Conservation (phyloP, 2,113 vertebrate genomes). For the Empidonax alnorum region DNA sequence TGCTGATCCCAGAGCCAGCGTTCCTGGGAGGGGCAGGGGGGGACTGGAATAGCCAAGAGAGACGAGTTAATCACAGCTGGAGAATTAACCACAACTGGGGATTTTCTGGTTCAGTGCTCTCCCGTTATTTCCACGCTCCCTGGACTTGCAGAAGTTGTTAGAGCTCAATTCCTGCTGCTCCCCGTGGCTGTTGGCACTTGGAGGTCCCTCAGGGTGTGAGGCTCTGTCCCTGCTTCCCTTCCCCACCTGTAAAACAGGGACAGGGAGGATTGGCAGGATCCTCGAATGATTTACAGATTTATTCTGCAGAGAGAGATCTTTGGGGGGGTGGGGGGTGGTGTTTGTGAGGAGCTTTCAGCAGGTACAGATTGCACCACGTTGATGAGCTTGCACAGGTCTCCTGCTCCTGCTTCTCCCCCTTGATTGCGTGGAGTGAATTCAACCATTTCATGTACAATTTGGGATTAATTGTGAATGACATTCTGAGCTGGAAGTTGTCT, state of each 20-base stretch:
- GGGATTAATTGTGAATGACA: slow-evolving; percentile 29
- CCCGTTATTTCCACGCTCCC: neutral
- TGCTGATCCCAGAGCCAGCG: neutral
- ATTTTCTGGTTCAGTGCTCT: slow-evolving; percentile 8
- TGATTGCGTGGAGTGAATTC: slow-evolving; percentile 40
- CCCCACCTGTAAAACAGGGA: neutral
- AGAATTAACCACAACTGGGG: slow-evolving; percentile 3
- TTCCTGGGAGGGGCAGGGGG: neutral
- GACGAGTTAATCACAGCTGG: neutral
- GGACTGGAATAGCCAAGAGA: neutral
- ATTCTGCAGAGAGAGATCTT: neutral
- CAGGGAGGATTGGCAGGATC: neutral
- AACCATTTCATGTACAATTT: slow-evolving; percentile 22
- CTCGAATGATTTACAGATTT: neutral
- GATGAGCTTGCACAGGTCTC: slow-evolving; percentile 12
- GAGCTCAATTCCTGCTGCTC: neutral
- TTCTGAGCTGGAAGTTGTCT: slow-evolving; percentile 24
- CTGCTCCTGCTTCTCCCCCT: neutral
- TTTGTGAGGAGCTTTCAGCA: slow-evolving; percentile 20
- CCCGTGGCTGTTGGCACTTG: neutral
- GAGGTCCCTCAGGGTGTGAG: neutral
- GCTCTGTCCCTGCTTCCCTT: neutral
- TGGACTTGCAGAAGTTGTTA: neutral
- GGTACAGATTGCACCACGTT: neutral
- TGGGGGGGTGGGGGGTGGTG: neutral